These are phyloP conservation scores for Erannis defoliaria DNA, from an alignment of 2,888 invertebrate species.

Conservation along the genomic window DNA sequence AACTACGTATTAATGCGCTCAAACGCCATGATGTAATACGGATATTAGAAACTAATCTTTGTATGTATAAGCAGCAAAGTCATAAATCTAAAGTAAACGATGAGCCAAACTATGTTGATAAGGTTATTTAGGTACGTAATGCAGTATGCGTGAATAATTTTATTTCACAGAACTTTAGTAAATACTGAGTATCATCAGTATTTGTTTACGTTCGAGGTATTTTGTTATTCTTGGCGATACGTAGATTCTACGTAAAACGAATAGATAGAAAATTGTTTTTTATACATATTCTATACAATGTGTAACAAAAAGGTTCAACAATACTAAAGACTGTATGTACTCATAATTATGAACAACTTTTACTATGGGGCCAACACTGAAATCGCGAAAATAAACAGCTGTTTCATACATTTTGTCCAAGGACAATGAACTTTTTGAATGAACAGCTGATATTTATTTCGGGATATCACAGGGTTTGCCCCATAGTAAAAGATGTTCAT, in stretches of 20 bases:
- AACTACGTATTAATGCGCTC: neutral
- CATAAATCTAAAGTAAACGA: slow-evolving; percentile 13
- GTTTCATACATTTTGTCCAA: too few relatives aligned
- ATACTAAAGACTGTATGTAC: too few relatives aligned
- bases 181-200: neutral
- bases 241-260: neutral
- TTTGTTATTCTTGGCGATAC: slow-evolving; percentile 3
- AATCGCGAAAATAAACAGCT: too few relatives aligned
- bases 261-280: too few relatives aligned
- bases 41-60: slow-evolving; percentile 23
- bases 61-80: slow-evolving; percentile 17
- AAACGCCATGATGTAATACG: slow-evolving; percentile 1
- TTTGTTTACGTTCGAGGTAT: slow-evolving; percentile 4
- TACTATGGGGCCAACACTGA: too few relatives aligned
- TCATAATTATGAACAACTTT: too few relatives aligned
- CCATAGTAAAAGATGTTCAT: too few relatives aligned
- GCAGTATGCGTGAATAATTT: slow-evolving; percentile 9
- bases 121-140: slow-evolving; percentile 7
- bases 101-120: slow-evolving; percentile 15
- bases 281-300: too few relatives aligned
- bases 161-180: slow-evolving; percentile 10
- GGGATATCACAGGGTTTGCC: too few relatives aligned
- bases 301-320: too few relatives aligned
- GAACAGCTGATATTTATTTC: too few relatives aligned
- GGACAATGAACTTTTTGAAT: too few relatives aligned